Evolutionary conservation across 2,888 invertebrate genomes (phyloP).

Genomic region (Myopa testacea): DNA sequence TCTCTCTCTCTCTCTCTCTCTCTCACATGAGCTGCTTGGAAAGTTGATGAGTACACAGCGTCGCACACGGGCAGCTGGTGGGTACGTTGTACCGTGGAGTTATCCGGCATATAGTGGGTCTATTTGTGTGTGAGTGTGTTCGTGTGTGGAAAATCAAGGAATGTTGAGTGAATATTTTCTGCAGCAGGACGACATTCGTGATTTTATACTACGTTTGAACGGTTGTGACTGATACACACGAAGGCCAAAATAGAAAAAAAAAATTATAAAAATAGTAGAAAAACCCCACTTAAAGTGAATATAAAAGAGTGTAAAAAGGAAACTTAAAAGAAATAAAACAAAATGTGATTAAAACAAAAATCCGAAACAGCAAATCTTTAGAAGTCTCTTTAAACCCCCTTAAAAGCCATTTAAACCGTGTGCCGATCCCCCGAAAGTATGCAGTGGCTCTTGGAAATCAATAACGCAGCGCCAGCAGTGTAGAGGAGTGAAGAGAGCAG

Average conservation of each 20-base stretch:
- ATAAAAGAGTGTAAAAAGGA: background rate
- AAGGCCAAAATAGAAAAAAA: slow-evolving; percentile 24
- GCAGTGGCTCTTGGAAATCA: slow-evolving; percentile 55
- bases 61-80: no score
- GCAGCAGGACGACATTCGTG: slow-evolving; percentile 56
- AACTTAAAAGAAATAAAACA: background rate
- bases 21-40: no score
- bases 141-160: slow-evolving; percentile 16
- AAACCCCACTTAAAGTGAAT: background rate
- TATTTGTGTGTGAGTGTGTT: background rate
- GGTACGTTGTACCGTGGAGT: no score
- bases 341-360: slow-evolving; percentile 9
- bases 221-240: slow-evolving; percentile 58
- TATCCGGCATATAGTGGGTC: background rate
- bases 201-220: slow-evolving; percentile 59
- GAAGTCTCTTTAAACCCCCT: background rate
- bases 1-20: no score
- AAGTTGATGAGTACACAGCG: no score
- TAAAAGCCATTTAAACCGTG: background rate
- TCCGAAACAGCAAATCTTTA: background rate
- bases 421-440: slow-evolving; percentile 20
- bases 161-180: slow-evolving; percentile 31
- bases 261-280: slow-evolving; percentile 28
- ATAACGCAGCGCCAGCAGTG: slow-evolving; percentile 47
- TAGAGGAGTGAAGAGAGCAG: background rate